Evolutionary conservation across 2,888 invertebrate genomes (phyloP), one percentile per base, ranked within the genome.

Genomic region (Ornithoptera priamus): DNA sequence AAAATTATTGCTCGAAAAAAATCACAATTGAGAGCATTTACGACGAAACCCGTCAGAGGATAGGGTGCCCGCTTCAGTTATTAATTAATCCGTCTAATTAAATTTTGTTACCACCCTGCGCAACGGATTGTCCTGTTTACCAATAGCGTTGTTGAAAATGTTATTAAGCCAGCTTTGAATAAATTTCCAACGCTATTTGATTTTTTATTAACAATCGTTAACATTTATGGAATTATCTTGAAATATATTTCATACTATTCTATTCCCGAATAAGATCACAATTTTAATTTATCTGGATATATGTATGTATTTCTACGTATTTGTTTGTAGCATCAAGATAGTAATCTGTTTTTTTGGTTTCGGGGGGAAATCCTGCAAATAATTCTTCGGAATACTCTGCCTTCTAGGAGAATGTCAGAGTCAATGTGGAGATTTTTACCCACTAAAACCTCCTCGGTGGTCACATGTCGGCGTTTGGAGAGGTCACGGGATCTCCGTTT

Each of bases 61-160:
- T 75, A 75, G 46, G 46, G 46, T 46, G 46, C 78, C 77, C 77
- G 73, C 77, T 70, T 56, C 63, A 64, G 77, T 76, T 80, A 84
- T 84, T 85, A 85, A 86, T 86, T 85, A 86, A 83, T 82, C 78
- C 71, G 74, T 74, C 77, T 80, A 80, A 82, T 82, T 81, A 80
- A 81, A 81, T 82, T 81, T 78, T 80, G 80, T 81, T 53, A 22
- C 72, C 76, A 75, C 74, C 67, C 71, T 70, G 68, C 72, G 75
- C 76, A 73, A 72, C 60, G 56, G 66, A 63, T 36, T 59, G 62
- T 69, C 62, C 60, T 53, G 62, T 64, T 69, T 64, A 42, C 68
- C 72, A 67, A 70, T 72, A 68, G 61, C 67, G 63, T 61, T 59
- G 62, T 36, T 50, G 53, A 64, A 68, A 69, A 65, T 4, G 39